Conservation (phyloP, 2,888 invertebrate species). For the Tiphia femorata region DNA sequence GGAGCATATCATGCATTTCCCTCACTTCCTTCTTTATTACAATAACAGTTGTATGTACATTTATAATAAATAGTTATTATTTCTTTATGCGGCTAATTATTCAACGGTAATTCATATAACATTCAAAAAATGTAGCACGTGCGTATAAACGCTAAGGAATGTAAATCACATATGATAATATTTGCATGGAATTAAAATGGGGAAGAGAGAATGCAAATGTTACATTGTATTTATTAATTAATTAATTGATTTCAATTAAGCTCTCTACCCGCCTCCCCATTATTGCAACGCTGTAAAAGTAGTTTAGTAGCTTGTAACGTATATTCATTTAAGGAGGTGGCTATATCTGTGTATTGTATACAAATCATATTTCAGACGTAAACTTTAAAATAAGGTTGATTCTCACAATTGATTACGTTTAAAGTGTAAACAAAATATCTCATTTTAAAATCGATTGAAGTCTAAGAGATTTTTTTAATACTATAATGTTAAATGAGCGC, state of each 20-base stretch:
- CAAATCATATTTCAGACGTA: too few species aligned
- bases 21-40: constrained; percentile 62
- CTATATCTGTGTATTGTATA: too few species aligned
- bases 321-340: too few species aligned
- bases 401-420: too few species aligned
- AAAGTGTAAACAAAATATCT: too few species aligned
- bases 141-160: constrained; percentile 44
- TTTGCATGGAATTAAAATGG: constrained; percentile 29
- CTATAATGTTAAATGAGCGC: constrained; percentile 27
- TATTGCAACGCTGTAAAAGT: too few species aligned
- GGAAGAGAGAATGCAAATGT: constrained; percentile 30
- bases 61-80: constrained; percentile 66
- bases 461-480: constrained; percentile 33
- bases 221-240: too few species aligned
- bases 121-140: constrained; percentile 48
- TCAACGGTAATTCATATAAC: constrained; percentile 53
- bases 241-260: too few species aligned
- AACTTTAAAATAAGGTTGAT: too few species aligned
- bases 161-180: constrained; percentile 40
- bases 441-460: constrained; percentile 13
- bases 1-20: constrained; percentile 33
- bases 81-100: constrained; percentile 59
- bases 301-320: too few species aligned
- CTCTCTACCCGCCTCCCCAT: too few species aligned
- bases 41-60: constrained; percentile 66